Evolutionary conservation across 2,888 invertebrate genomes (phyloP).

Genomic region (Netelia fuscicornis): DNA sequence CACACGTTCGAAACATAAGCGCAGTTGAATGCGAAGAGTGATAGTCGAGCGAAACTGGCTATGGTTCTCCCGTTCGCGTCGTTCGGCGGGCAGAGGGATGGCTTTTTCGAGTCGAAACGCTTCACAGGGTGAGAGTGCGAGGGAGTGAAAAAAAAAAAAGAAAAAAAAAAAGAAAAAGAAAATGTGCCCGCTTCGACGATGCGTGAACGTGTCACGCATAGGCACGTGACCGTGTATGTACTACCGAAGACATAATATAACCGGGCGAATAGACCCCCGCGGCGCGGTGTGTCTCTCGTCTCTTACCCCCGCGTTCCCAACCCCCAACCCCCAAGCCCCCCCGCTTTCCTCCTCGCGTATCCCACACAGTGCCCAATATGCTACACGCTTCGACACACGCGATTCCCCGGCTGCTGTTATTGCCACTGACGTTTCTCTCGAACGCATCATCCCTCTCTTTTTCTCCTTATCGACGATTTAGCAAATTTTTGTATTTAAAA

Average conservation of each 20-base stretch:
- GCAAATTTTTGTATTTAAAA: neutral
- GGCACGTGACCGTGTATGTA: conserved; percentile 84
- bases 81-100: conserved; percentile 25
- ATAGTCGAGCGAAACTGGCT: conserved; percentile 30
- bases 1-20: conserved; percentile 1
- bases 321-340: conserved; percentile 71
- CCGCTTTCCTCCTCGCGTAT: conserved; percentile 73
- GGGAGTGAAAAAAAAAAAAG: conserved; percentile 6
- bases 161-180: conserved; percentile 8
- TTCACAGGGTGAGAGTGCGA: conserved; percentile 64
- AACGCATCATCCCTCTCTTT: conserved; percentile 30
- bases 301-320: conserved; percentile 67
- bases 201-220: conserved; percentile 84
- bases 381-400: conserved; percentile 70
- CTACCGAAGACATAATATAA: conserved; percentile 83
- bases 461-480: conserved; percentile 7
- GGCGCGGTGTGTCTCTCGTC: conserved; percentile 76
- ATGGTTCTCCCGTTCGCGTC: conserved; percentile 4
- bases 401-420: conserved; percentile 43
- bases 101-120: conserved; percentile 70
- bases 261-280: conserved; percentile 72
- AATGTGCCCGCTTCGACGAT: conserved; percentile 74
- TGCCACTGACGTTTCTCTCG: conserved; percentile 58
- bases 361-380: conserved; percentile 70
- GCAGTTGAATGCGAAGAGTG: conserved; percentile 53